Base-by-base conservation (phyloP, 2,888 invertebrate species). In the Eulithis testata region DNA sequence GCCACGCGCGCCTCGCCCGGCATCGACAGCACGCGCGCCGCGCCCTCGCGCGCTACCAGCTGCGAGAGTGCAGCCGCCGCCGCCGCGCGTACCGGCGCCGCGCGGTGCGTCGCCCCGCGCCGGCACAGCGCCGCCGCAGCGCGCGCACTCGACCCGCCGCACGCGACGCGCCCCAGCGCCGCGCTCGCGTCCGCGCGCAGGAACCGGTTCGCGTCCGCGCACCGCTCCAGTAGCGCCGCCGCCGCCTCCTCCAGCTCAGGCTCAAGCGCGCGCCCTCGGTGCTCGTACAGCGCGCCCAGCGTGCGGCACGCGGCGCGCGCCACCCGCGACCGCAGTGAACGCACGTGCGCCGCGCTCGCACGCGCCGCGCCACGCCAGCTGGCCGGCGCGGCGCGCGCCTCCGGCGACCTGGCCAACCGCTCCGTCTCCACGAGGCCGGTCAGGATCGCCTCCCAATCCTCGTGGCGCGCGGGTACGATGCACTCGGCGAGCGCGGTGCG, bases 201-300 rank as follows among this genome's bases (percentile, higher is more conserved):
- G 84, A 99, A 99, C 75, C 96, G 96, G 89, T 98, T 99, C 7
- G 98, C 98, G 81, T 99, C 99, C 0, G 98, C 98, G 57, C 97
- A 97, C 68, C 98, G 96, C 74, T 97, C 96, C 40, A 99, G 93
- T 64, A 99, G 89, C 9, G 97, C 96, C 27, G 94, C 95, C 0
- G 96, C 96, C 58, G 98, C 94, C 81, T 97, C 97, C 80, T 99
- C 99, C 60, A 98, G 91, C 87, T 99, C 98, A 91, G 97, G 89
- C 50, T 95, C 95, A 3, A 95, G 80, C 5, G 83, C 86, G 8
- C 94, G 94, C 2, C 93, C 94, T 66, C 95, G 95, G 4, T 94
- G 88, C 37, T 93, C 90, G 83, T 98, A 99, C 73, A 99, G 87
- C 67, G 98, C 96, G 1, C 96, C 96, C 50, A 98, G 93, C 7